phyloP scores from a whole-genome alignment of 2,888 invertebrate genomes.

The Lepidochitona cinerea region DNA sequence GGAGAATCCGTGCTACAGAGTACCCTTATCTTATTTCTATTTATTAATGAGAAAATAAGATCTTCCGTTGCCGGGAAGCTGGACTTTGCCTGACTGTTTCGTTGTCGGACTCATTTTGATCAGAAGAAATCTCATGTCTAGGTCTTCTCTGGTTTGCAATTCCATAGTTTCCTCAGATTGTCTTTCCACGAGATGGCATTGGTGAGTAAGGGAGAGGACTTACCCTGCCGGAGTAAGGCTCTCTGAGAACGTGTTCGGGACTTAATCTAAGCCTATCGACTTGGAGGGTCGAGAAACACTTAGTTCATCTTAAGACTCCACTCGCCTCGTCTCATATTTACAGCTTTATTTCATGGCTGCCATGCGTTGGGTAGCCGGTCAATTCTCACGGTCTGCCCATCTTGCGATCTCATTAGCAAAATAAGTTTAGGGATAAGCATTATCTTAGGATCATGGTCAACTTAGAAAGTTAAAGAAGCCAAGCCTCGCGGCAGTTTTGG shows the following conservation, averaged over 20 bases:
- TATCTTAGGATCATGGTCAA: neutral
- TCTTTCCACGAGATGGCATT: neutral
- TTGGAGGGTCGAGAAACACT: neutral
- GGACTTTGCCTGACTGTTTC: neutral
- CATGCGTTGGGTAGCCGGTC: too few relatives aligned
- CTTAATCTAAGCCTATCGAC: neutral
- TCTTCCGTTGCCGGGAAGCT: neutral
- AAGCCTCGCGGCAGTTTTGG: neutral
- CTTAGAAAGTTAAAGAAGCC: neutral
- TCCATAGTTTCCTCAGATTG: neutral
- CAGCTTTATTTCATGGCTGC: too few relatives aligned
- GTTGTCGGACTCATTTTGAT: neutral
- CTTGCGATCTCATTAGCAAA: neutral
- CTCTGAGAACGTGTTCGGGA: neutral
- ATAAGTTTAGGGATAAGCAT: neutral
- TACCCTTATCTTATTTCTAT: conserved; percentile 4
- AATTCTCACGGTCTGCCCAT: neutral
- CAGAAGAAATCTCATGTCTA: too few relatives aligned
- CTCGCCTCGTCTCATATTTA: neutral
- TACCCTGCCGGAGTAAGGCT: neutral
- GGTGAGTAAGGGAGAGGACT: neutral
- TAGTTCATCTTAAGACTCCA: neutral
- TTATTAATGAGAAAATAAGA: conserved; percentile 5
- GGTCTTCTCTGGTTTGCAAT: neutral
- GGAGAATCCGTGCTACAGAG: neutral